A percentile compares a stretch with the other conserved stretches of the same genome.
phyloP scores from a whole-genome alignment of 2,113 vertebrate genomes.

The Chamaetylas fuelleborni region DNA sequence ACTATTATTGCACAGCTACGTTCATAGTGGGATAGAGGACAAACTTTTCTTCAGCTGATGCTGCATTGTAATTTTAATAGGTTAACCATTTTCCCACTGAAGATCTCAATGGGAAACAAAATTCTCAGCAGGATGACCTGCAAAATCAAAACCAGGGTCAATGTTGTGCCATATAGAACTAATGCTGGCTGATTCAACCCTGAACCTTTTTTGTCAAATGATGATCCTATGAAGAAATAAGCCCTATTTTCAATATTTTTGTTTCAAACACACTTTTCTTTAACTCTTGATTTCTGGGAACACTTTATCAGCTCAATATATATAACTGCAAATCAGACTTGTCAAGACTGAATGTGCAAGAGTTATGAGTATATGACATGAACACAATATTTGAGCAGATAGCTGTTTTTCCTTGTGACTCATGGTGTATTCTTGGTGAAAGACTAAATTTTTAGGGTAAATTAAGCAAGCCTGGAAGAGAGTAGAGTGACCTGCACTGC shows the following conservation, averaged over 20 bases:
- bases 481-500: neutral
- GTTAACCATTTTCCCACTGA: neutral
- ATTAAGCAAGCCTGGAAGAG: neutral
- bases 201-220: neutral
- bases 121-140: neutral
- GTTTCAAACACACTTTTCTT: neutral
- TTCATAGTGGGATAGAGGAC: neutral
- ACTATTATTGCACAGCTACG: neutral
- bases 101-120: neutral
- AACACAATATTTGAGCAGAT: neutral
- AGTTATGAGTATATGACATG: neutral
- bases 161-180: neutral
- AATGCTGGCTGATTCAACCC: neutral
- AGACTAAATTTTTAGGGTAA: neutral
- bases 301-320: neutral
- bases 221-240: neutral
- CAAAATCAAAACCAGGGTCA: neutral
- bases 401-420: neutral
- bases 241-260: neutral
- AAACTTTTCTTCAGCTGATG: slow-evolving; percentile 26
- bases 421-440: neutral
- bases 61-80: neutral
- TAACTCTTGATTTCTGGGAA: neutral
- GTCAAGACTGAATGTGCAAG: fast-evolving
- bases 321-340: neutral